Percentiles rank a stretch among this genome's conserved stretches.
These are phyloP conservation scores for Myocastor coypus DNA, from an alignment of 2,113 vertebrate species.

Conservation along the genomic window DNA sequence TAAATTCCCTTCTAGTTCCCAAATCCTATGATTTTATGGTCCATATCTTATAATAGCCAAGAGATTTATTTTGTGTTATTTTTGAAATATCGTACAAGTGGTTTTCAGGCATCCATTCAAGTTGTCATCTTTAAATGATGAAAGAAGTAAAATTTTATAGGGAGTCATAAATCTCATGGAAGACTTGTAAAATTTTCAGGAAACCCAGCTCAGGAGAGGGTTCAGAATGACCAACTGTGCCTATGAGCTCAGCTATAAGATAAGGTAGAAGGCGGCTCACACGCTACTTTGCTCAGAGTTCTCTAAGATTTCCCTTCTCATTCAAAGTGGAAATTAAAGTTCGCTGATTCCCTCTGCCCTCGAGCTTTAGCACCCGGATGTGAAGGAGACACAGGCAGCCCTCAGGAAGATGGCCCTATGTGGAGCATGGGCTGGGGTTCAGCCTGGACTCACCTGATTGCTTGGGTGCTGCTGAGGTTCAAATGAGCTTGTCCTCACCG, in stretches of 20 bases:
- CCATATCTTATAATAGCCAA: conserved; percentile 7
- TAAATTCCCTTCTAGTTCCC: conserved; percentile 26
- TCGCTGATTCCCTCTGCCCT: background rate
- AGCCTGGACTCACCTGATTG: background rate
- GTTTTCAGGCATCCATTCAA: conserved; percentile 23
- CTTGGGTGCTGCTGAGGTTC: background rate
- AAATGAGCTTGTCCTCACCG: background rate
- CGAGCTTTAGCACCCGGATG: background rate
- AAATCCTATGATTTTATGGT: conserved; percentile 54
- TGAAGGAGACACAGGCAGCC: background rate
- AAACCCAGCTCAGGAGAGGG: background rate
- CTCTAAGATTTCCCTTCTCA: background rate
- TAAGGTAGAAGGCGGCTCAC: background rate
- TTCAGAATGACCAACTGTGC: background rate
- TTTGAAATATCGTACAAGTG: conserved; percentile 26
- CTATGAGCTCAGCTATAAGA: too few relatives aligned
- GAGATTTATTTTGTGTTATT: conserved; percentile 52
- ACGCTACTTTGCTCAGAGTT: background rate
- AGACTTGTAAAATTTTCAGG: conserved; percentile 13
- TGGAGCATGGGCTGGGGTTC: background rate
- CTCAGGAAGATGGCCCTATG: background rate
- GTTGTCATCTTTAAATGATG: conserved; percentile 39
- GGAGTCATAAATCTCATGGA: background rate
- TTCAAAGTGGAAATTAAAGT: background rate
- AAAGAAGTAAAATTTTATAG: conserved; percentile 36